phyloP scores from a whole-genome alignment of 2,888 invertebrate species.

The Diplazon laetatorius region DNA sequence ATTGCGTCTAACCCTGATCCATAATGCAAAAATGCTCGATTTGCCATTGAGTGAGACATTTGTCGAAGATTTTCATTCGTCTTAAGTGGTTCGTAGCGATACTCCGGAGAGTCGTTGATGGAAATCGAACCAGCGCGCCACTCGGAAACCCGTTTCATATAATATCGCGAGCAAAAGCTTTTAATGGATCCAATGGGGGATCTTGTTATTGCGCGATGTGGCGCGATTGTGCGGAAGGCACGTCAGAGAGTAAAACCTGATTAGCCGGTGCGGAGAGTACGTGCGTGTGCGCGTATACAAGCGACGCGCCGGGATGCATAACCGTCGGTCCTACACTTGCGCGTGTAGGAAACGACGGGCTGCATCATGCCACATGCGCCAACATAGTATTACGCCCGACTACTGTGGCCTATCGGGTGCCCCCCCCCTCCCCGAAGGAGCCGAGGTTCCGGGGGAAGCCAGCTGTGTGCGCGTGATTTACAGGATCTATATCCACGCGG shows the following conservation, averaged over 20 bases:
- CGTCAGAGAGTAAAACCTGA: slow-evolving; percentile 48
- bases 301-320: slow-evolving; percentile 9
- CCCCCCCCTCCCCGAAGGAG: not conserved
- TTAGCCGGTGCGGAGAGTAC: slow-evolving; percentile 25
- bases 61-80: not conserved
- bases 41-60: slow-evolving; percentile 6
- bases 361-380: not conserved
- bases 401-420: slow-evolving; percentile 3
- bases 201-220: slow-evolving; percentile 54
- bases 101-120: slow-evolving; percentile 5
- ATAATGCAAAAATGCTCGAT: not conserved
- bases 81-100: not conserved
- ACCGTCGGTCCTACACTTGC: too few species aligned
- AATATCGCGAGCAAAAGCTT: slow-evolving; percentile 28
- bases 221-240: slow-evolving; percentile 38
- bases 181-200: slow-evolving; percentile 45
- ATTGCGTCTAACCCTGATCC: too few species aligned
- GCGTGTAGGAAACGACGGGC: not conserved
- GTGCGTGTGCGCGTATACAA: not conserved
- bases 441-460: slow-evolving; percentile 2
- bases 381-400: slow-evolving; percentile 35
- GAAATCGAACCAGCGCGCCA: slow-evolving; percentile 1
- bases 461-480: slow-evolving; percentile 42
- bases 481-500: slow-evolving; percentile 47
- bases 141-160: slow-evolving; percentile 9